phyloP scores from a whole-genome alignment of 2,888 invertebrate genomes.

The Rosalia funebris region DNA sequence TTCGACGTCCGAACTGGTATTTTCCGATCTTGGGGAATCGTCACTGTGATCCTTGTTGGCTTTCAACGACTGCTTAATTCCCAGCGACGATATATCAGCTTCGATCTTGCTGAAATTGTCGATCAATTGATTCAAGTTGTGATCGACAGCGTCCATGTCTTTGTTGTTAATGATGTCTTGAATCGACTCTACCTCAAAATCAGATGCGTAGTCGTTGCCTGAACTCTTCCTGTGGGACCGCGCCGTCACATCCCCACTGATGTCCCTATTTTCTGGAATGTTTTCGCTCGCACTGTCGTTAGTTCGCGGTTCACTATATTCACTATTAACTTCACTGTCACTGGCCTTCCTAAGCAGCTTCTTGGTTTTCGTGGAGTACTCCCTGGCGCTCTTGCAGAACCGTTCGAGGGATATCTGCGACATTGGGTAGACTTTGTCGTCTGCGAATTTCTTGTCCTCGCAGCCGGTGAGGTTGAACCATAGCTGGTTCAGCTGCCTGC shows the following conservation, averaged over 20 bases:
- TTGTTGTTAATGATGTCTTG: constrained; percentile 31
- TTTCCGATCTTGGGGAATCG: constrained; percentile 20
- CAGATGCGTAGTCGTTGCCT: constrained; percentile 44
- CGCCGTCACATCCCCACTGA: neutral
- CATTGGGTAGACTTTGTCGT: constrained; percentile 60
- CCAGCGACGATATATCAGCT: constrained; percentile 49
- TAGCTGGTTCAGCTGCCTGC: constrained; percentile 63
- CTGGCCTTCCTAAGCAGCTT: constrained; percentile 28
- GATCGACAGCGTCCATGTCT: constrained; percentile 39
- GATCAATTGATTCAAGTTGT: constrained; percentile 47
- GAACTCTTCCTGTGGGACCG: constrained; percentile 11
- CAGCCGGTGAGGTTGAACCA: constrained; percentile 64
- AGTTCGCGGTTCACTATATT: constrained; percentile 20
- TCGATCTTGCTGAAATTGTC: constrained; percentile 53
- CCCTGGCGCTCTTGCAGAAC: constrained; percentile 63
- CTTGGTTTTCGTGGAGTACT: constrained; percentile 34
- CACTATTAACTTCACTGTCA: constrained; percentile 29
- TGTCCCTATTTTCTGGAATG: constrained; percentile 30
- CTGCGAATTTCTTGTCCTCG: constrained; percentile 60
- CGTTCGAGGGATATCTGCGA: constrained; percentile 62
- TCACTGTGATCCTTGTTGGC: constrained; percentile 20
- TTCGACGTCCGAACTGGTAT: constrained; percentile 31
- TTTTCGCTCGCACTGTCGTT: constrained; percentile 28
- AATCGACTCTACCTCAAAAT: constrained; percentile 48
- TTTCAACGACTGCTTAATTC: constrained; percentile 35